Conservation (phyloP, 92 coral and sea anemone species). For the Epizoanthus illoricatus region DNA sequence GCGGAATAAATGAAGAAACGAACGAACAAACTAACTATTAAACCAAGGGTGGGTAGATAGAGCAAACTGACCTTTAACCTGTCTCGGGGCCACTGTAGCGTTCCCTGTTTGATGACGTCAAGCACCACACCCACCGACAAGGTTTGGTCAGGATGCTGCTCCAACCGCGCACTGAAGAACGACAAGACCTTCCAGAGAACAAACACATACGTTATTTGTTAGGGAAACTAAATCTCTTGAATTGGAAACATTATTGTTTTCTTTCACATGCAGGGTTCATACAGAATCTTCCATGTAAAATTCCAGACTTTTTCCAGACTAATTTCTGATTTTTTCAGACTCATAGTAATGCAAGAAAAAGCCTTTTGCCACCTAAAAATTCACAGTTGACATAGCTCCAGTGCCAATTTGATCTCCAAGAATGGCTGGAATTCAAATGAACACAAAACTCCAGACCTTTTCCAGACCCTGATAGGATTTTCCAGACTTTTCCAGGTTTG, state of each 20-base stretch:
- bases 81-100: constrained; percentile 95
- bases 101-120: constrained; percentile 96
- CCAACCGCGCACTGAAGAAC: constrained; percentile 93
- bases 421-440: too few species aligned
- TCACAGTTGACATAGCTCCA: too few species aligned
- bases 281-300: too few species aligned
- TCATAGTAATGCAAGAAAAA: too few species aligned
- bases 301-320: too few species aligned
- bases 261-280: not conserved
- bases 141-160: constrained; percentile 98
- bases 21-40: not conserved
- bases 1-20: too few species aligned
- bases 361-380: too few species aligned
- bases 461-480: too few species aligned
- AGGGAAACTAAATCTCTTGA: not conserved
- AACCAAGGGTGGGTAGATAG: not conserved
- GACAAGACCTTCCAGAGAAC: constrained; percentile 73
- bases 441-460: too few species aligned
- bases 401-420: too few species aligned
- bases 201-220: not conserved
- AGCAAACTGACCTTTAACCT: constrained; percentile 77
- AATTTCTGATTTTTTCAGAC: too few species aligned
- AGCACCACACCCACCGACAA: constrained; percentile 93
- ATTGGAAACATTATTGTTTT: not conserved
- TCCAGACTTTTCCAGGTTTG: too few species aligned